Evolutionary conservation across 2,797 vertebrate species (phyloP).

Genomic region (Oryzias dopingdopingensis): DNA sequence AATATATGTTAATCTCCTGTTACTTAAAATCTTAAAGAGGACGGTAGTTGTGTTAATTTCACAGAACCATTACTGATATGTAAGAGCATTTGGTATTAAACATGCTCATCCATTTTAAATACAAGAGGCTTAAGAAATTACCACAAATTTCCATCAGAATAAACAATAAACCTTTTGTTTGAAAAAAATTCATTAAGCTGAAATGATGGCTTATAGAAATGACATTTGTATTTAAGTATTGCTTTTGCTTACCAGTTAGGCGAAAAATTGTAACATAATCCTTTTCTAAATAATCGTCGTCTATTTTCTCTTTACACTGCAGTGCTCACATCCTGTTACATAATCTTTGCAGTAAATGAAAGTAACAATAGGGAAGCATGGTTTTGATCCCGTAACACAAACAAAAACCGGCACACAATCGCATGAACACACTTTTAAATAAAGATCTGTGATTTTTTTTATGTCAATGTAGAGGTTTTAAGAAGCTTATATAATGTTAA

Average conservation of each 20-base stretch:
- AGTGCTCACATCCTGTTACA: conserved; percentile 29
- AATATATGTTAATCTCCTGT: too few relatives aligned
- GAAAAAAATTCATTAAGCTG: not conserved
- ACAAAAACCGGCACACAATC: not conserved
- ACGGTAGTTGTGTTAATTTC: too few relatives aligned
- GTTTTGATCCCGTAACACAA: conserved; percentile 24
- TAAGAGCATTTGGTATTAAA: not conserved
- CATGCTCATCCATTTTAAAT: conserved; percentile 8
- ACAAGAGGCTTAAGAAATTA: not conserved
- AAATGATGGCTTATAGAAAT: conserved; percentile 12
- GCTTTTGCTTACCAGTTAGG: not conserved
- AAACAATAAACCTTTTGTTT: conserved; percentile 9
- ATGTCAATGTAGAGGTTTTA: conserved; percentile 55
- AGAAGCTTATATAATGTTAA: conserved; percentile 62
- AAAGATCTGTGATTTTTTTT: conserved; percentile 42
- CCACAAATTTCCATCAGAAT: conserved; percentile 4
- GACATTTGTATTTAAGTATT: conserved; percentile 15
- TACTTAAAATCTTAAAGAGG: too few relatives aligned
- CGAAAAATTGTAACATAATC: conserved; percentile 18
- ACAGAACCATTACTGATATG: too few relatives aligned
- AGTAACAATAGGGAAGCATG: conserved; percentile 30
- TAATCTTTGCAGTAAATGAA: conserved; percentile 40
- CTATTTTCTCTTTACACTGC: conserved; percentile 14
- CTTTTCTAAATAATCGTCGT: conserved; percentile 11
- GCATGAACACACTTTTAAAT: conserved; percentile 28